phyloP scores from a whole-genome alignment of 2,113 vertebrate genomes.

The Mus spicilegus region DNA sequence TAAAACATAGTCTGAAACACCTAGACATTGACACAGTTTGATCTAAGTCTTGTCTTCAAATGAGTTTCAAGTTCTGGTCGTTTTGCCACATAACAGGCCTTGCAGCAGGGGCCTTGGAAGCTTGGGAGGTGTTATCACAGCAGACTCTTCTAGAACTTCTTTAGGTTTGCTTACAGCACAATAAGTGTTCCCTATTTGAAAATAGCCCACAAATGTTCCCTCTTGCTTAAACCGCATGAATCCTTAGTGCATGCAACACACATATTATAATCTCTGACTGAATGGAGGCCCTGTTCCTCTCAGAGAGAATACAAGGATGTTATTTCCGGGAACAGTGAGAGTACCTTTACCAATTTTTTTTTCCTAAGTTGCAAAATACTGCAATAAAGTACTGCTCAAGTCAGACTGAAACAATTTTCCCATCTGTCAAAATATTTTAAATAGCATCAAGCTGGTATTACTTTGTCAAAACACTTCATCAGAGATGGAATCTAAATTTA shows the following conservation, averaged over 20 bases:
- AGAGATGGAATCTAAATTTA: constrained; percentile 83
- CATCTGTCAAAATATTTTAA: constrained; percentile 89
- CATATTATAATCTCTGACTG: constrained; percentile 70
- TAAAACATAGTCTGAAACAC: background rate
- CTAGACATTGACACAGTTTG: background rate
- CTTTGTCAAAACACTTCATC: constrained; percentile 90
- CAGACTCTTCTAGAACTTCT: constrained; percentile 62
- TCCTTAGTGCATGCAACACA: constrained; percentile 50
- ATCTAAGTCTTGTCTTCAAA: background rate
- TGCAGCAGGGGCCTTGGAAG: background rate
- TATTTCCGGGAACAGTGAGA: constrained; percentile 77
- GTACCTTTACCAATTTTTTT: constrained; percentile 74
- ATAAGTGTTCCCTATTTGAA: constrained; percentile 71
- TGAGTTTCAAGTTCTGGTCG: constrained; percentile 18
- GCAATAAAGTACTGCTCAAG: constrained; percentile 81
- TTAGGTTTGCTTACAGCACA: constrained; percentile 64
- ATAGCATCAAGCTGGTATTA: constrained; percentile 85
- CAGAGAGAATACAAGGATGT: constrained; percentile 54
- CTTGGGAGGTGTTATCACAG: background rate
- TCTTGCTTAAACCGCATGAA: constrained; percentile 68
- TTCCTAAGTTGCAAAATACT: constrained; percentile 81
- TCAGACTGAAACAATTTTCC: constrained; percentile 85
- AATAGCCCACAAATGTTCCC: constrained; percentile 68
- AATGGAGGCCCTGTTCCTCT: constrained; percentile 67
- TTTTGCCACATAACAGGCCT: background rate